phyloP scores from a whole-genome alignment of 1,140 invertebrate genomes.

The Lutraria rhynchaena region DNA sequence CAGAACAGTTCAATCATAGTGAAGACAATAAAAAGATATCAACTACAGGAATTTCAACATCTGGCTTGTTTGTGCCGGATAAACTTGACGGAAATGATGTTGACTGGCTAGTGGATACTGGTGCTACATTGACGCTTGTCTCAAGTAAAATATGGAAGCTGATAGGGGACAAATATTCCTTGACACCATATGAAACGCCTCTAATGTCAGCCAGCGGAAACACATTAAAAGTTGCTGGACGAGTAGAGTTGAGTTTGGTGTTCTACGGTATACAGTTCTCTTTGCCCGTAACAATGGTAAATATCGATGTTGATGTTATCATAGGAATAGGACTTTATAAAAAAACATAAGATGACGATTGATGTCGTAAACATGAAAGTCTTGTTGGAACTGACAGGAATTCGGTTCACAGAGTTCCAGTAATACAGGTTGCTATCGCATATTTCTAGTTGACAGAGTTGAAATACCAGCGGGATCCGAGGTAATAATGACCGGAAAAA shows the following conservation, averaged over 20 bases:
- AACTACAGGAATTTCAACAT: too few species aligned
- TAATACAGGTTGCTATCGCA: constrained; percentile 5
- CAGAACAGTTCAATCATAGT: too few species aligned
- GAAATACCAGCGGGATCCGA: background rate
- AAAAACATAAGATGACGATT: background rate
- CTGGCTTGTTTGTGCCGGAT: too few species aligned
- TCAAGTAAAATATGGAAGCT: background rate
- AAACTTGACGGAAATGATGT: too few species aligned
- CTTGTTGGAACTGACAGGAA: background rate
- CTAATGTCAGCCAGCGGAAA: background rate
- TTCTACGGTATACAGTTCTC: background rate
- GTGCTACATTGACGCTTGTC: background rate
- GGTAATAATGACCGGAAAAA: background rate
- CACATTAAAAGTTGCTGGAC: background rate
- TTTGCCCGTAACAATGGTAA: background rate
- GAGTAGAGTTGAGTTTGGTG: background rate
- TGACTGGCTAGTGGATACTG: background rate
- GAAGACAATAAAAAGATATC: too few species aligned
- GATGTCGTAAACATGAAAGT: background rate
- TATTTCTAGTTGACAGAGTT: background rate
- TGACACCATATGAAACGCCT: background rate
- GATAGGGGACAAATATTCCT: background rate
- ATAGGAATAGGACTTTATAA: constrained; percentile 16
- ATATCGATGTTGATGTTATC: background rate
- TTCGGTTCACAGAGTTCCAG: too few species aligned